Conservation (phyloP, 92 coral and sea anemone species). For the Actinernus sp. region DNA sequence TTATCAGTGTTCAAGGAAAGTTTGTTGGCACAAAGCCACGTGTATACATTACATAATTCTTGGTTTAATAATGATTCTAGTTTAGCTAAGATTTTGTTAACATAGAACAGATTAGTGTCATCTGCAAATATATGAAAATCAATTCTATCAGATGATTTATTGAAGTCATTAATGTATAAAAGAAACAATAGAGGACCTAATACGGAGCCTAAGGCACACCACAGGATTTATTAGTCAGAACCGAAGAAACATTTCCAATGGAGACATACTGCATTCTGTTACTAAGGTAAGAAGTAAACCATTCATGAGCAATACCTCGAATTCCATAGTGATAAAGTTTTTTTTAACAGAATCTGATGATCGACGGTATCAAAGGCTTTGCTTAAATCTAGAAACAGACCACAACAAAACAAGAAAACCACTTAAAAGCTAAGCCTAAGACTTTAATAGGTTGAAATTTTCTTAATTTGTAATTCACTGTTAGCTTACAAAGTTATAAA, state of each 20-base stretch:
- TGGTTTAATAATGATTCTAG: conserved; percentile 20
- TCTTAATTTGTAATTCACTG: too few species aligned
- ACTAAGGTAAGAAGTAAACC: too few species aligned
- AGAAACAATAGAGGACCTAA: conserved; percentile 34
- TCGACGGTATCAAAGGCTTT: too few species aligned
- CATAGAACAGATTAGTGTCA: conserved; percentile 36
- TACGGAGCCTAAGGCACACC: conserved; percentile 48
- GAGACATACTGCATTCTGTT: not conserved
- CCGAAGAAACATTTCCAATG: conserved; percentile 19
- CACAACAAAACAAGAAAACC: too few species aligned
- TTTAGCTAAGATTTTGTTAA: conserved; percentile 16
- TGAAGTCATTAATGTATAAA: conserved; percentile 33
- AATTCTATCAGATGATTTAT: conserved; percentile 16
- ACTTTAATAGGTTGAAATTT: too few species aligned
- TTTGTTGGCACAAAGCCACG: conserved; percentile 41
- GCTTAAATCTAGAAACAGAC: too few species aligned
- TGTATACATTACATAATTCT: conserved; percentile 3
- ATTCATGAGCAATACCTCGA: too few species aligned
- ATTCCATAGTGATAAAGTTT: too few species aligned
- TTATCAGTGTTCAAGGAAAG: conserved; percentile 6
- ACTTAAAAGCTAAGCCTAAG: too few species aligned
- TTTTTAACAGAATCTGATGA: too few species aligned
- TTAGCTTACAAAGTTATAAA: too few species aligned
- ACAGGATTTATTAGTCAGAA: not conserved
- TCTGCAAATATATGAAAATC: conserved; percentile 55